Base-by-base conservation (phyloP, 2,113 vertebrate species). In the Rhinolophus ferrumequinum region DNA sequence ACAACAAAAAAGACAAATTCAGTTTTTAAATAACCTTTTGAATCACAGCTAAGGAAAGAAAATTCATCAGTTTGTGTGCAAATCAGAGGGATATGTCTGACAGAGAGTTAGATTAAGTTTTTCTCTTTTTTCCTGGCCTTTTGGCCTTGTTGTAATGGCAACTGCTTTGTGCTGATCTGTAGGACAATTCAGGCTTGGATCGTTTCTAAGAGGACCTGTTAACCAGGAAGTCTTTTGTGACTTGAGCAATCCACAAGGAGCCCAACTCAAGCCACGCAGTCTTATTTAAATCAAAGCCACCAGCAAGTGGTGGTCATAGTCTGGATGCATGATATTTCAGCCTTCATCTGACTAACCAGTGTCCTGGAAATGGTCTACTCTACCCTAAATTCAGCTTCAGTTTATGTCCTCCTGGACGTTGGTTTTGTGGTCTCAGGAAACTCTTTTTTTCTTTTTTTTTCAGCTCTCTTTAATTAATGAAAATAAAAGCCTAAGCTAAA, bases 191-290 rank as follows among this genome's bases (percentile, higher is more conserved):
- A 3, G 6, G 4, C 22, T 28, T 89, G 28, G 3, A 10, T 73
- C 30, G 91, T 66, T 97, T 85, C 60, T 96, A 70, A 33, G 62
- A 62, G 88, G 60, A 73, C 64, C 26, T 96, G 24, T 86, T 88
- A 81, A 38, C 50, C 60, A 94, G 50, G 26, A 67, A 83, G 9
- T 28, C 50, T 75, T n/a, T 62, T 6, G 0, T 91, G 66, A 15
- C 47, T 22, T 26, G n/a, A 95, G 21, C 62, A 84, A 2, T 97
- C 38, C 41, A 33, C 56, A 47, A 15, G 9, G 28, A 96, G 9
- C 35, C 67, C 56, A 58, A 54, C 18, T 88, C 86, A 94, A 44
- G 77, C 50, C 47, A 28, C n/a, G 18, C 3, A 47, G 8, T 58
- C 33, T 88, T 96, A 95, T 66, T 50, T 50, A 50, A 50, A 69